Evolutionary conservation across 2,888 invertebrate species (phyloP).

Genomic region (Pammene fasciana): DNA sequence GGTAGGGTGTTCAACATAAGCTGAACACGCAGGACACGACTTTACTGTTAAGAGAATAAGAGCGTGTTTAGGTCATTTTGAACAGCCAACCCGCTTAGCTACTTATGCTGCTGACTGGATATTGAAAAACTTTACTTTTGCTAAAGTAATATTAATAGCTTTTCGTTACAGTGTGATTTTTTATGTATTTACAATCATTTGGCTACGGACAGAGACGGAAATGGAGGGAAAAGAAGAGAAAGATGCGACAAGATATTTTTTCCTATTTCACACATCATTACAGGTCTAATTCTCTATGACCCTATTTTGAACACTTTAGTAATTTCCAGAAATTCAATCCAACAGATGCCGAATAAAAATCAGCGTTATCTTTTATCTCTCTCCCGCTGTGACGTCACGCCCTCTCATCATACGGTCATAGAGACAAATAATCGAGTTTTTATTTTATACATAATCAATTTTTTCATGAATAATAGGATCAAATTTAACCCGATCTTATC

Average conservation of each 20-base stretch:
- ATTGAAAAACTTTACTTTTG: too few species aligned
- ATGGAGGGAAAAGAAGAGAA: too few species aligned
- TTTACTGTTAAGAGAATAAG: too few species aligned
- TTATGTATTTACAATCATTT: too few species aligned
- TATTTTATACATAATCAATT: conserved; percentile 1
- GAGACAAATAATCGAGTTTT: conserved; percentile 14
- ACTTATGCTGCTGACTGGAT: too few species aligned
- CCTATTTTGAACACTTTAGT: conserved; percentile 3
- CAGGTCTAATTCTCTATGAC: not conserved
- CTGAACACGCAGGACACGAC: too few species aligned
- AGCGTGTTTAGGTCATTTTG: too few species aligned
- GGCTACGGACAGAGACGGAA: too few species aligned
- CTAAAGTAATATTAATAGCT: too few species aligned
- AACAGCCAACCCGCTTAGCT: too few species aligned
- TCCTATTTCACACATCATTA: not conserved
- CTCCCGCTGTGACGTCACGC: conserved; percentile 43
- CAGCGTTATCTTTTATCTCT: conserved; percentile 48
- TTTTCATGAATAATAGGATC: not conserved
- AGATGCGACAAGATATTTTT: not conserved
- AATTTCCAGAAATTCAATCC: conserved; percentile 36
- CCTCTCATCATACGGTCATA: conserved; percentile 7
- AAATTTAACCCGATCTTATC: conserved; percentile 5
- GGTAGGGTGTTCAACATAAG: too few species aligned
- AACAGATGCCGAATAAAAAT: conserved; percentile 48
- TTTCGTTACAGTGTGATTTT: too few species aligned